Percentiles rank a stretch among this genome's conserved stretches.
phyloP scores from a whole-genome alignment of 1,140 invertebrate species.

The Spodoptera litura region DNA sequence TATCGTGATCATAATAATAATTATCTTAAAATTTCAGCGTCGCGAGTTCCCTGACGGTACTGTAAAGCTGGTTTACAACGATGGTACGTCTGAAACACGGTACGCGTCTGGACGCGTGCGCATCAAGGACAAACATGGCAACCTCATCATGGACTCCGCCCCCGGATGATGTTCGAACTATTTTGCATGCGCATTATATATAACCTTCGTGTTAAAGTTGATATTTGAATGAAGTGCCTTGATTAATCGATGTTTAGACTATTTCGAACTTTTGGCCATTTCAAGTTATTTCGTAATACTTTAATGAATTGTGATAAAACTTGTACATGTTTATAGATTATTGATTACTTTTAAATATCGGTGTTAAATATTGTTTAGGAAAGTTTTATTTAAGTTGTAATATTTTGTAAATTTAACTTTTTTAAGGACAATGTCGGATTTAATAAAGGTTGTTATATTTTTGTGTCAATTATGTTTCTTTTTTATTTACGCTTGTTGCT shows the following conservation, averaged over 20 bases:
- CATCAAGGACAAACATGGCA: conserved; percentile 94
- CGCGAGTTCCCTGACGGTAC: conserved; percentile 97
- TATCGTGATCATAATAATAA: too few relatives aligned
- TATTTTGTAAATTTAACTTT: conserved; percentile 38
- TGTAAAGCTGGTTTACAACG: conserved; percentile 94
- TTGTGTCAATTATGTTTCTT: background rate
- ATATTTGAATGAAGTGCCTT: conserved; percentile 30
- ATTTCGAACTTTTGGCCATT: background rate
- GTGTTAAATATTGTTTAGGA: conserved; percentile 38
- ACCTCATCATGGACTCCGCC: conserved; percentile 91
- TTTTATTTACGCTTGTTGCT: background rate
- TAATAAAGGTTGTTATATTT: conserved; percentile 49
- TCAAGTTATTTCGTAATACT: background rate
- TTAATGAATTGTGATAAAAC: conserved; percentile 12
- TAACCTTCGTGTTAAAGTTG: background rate
- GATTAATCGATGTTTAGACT: background rate
- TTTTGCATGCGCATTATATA: conserved; percentile 5
- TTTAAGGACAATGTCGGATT: conserved; percentile 48
- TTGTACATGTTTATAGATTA: background rate
- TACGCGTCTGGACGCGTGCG: conserved; percentile 95
- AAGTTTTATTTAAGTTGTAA: conserved; percentile 44
- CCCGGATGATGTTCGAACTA: conserved; percentile 56
- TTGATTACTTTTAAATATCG: conserved; percentile 19
- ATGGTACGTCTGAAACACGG: conserved; percentile 95
- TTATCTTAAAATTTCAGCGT: conserved; percentile 85